These are phyloP conservation scores for Sebastes wilsoni DNA, from an alignment of 2,797 vertebrate species.

Conservation along the genomic window DNA sequence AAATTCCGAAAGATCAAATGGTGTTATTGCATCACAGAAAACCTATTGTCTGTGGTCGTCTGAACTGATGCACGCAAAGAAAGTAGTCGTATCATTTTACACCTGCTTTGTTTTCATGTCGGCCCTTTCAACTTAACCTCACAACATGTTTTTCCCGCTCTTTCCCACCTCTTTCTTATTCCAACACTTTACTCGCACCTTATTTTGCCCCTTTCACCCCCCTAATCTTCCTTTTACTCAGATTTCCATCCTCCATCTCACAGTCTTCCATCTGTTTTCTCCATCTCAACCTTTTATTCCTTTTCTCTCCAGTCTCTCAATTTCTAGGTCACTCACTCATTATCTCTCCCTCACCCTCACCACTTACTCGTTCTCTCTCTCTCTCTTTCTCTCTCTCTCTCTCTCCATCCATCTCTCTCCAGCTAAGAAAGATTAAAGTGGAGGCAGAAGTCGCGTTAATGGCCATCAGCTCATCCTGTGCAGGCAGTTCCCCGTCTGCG, in stretches of 20 bases:
- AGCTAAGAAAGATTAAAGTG: conserved; percentile 43
- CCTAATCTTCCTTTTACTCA: neutral
- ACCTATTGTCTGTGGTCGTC: neutral
- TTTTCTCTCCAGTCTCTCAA: neutral
- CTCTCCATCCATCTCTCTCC: conserved; percentile 9
- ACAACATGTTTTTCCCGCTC: neutral
- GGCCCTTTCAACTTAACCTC: neutral
- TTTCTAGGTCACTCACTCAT: conserved; percentile 30
- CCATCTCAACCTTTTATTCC: neutral
- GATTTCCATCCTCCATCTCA: neutral
- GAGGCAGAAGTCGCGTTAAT: conserved; percentile 49
- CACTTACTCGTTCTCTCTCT: neutral
- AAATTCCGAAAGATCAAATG: too few species aligned
- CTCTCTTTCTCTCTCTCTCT: conserved; percentile 9
- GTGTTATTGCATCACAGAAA: neutral
- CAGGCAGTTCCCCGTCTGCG: conserved; percentile 30
- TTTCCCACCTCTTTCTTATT: neutral
- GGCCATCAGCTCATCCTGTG: conserved; percentile 46
- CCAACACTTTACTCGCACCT: neutral
- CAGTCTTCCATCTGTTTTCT: neutral
- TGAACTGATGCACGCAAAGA: neutral
- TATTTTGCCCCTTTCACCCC: neutral
- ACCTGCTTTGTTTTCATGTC: neutral
- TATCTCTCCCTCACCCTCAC: neutral
- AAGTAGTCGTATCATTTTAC: neutral